Evolutionary conservation across 1,140 invertebrate species (phyloP), one percentile per base, ranked within the genome.

Genomic region (Pemphigus obesinymphae): DNA sequence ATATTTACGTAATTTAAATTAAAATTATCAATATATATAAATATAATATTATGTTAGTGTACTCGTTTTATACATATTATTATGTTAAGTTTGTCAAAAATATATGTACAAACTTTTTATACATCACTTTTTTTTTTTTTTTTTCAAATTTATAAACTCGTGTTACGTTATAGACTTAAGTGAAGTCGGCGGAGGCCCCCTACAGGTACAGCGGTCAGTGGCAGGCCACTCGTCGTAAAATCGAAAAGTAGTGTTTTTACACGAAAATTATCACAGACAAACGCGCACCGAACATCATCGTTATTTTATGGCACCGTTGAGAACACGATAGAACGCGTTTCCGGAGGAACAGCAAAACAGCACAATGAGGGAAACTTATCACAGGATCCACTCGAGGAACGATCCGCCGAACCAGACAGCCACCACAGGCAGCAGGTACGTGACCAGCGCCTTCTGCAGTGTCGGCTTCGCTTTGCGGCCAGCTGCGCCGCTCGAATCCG

Each of bases 401-500:
- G 93, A 91, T 83, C 91, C 90, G 78, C 94, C 93, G 86, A 95
- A 92, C 93, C 93, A 95, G 84, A 93, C 91, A 85, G 94, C 91
- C 83, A 93, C 91, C 48, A 95, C 91, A 8, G 94, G 93, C 85
- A 95, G 87, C 53, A 94, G 88, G 87, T 94, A 95, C 63, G 92
- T 90, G 81, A 92, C 88, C 6, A 95, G 85, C 7, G 93, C 93
- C 82, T 89, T 90, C 31, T 89, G 88, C 2, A 94, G 85, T 2
- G 91, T 90, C 87, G 91, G 89, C 55, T 85, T 82, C 15, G 26
- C 78, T 55, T n/a, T 50, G 43, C 73, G 58, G 84, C 84, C 1
- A 85, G 85, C 10, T n/a, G n/a, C n/a, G n/a, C n/a, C n/a, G 78
- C 82, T 7, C 83, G 72, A 48, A 23, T 76, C 72, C 2, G 50